phyloP scores from a whole-genome alignment of 2,888 invertebrate genomes.

The Furcula furcula region DNA sequence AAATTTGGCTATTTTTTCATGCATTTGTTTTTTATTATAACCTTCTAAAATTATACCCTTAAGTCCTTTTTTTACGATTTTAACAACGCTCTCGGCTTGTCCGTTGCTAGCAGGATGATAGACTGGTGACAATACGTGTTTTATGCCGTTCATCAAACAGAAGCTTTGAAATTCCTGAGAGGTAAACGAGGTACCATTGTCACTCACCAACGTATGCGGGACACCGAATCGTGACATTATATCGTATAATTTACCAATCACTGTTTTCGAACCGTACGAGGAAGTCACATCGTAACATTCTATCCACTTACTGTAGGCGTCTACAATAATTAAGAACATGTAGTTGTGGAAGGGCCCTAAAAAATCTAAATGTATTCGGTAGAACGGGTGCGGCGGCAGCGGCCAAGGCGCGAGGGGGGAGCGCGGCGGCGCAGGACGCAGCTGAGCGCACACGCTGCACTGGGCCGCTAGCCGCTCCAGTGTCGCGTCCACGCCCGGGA shows the following conservation, averaged over 20 bases:
- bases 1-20: conserved; percentile 5
- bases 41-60: neutral
- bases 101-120: conserved; percentile 13
- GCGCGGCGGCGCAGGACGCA: too few relatives aligned
- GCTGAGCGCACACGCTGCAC: too few relatives aligned
- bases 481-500: too few relatives aligned
- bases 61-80: conserved; percentile 18
- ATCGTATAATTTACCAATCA: conserved; percentile 3
- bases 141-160: conserved; percentile 19
- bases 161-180: conserved; percentile 16
- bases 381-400: too few relatives aligned
- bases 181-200: conserved; percentile 20
- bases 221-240: conserved; percentile 5
- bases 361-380: too few relatives aligned
- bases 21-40: neutral
- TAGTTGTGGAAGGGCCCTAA: too few relatives aligned
- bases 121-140: conserved; percentile 11
- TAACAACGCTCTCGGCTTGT: conserved; percentile 17
- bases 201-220: conserved; percentile 18
- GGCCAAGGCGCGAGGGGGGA: too few relatives aligned
- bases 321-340: too few relatives aligned
- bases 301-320: too few relatives aligned
- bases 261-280: neutral
- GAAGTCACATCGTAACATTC: conserved; percentile 1
- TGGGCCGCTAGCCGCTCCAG: too few relatives aligned